Percentiles rank a stretch among this genome's conserved stretches.
Evolutionary conservation across 1,140 invertebrate genomes (phyloP).

Genomic region (Drosophila simulans): DNA sequence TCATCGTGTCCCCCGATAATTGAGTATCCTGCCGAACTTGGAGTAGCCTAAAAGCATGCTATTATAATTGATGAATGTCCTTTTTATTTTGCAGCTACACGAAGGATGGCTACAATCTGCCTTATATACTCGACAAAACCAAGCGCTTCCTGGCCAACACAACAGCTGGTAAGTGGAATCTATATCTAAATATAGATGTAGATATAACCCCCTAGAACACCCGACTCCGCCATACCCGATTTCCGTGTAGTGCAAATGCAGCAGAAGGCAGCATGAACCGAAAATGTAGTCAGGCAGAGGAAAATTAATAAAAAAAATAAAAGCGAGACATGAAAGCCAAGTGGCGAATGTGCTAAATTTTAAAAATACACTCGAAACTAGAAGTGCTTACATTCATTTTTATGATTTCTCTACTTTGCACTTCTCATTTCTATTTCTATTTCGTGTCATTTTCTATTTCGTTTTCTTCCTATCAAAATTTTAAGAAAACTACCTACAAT

Average conservation of each 20-base stretch:
- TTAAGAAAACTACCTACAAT: slow-evolving; percentile 33
- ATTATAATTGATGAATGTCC: slow-evolving; percentile 25
- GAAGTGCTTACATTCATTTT: slow-evolving; percentile 63
- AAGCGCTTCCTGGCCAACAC: slow-evolving; percentile 84
- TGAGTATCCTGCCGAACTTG: slow-evolving; percentile 9
- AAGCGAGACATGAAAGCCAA: slow-evolving; percentile 24
- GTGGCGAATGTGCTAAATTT: slow-evolving; percentile 63
- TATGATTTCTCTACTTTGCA: slow-evolving; percentile 61
- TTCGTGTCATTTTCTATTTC: slow-evolving; percentile 32
- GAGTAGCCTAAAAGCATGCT: slow-evolving; percentile 41
- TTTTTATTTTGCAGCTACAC: slow-evolving; percentile 63
- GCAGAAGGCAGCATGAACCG: slow-evolving; percentile 53
- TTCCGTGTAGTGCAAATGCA: slow-evolving; percentile 76
- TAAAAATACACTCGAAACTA: slow-evolving; percentile 65
- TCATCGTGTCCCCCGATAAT: slow-evolving; percentile 8
- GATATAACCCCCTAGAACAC: slow-evolving; percentile 1
- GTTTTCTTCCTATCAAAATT: slow-evolving; percentile 29
- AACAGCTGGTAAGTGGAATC: slow-evolving; percentile 78
- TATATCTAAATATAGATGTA: slow-evolving; percentile 36
- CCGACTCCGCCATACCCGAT: not conserved
- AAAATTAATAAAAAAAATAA: slow-evolving; percentile 33
- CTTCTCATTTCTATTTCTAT: slow-evolving; percentile 65
- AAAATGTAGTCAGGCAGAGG: slow-evolving; percentile 38
- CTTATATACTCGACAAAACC: slow-evolving; percentile 84
- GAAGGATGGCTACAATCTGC: slow-evolving; percentile 84